Evolutionary conservation across 64 coral and sea anemone species (phyloP).

Genomic region (Pachyseris speciosa): DNA sequence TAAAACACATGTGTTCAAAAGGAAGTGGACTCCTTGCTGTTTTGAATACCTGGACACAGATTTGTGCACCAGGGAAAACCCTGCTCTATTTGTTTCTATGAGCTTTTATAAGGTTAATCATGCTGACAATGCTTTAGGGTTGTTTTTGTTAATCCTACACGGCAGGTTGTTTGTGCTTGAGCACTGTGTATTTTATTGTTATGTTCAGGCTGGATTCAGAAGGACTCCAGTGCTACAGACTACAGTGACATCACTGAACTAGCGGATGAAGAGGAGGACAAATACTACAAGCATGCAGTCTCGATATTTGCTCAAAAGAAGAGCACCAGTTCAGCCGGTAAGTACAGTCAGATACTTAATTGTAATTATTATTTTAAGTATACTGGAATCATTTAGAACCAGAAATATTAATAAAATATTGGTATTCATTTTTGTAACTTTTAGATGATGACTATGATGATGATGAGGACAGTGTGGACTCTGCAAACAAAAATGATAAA

Average conservation of each 20-base stretch:
- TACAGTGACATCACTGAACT: conserved; percentile 96
- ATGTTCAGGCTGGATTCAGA: conserved; percentile 78
- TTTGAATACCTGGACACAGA: no score
- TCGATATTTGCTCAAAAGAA: conserved; percentile 35
- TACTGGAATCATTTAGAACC: no score
- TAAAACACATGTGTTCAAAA: no score
- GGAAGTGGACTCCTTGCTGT: no score
- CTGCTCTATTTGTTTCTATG: no score
- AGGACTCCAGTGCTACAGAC: conserved; percentile 88
- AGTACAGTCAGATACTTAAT: background rate
- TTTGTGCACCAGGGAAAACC: no score
- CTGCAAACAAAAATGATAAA: background rate
- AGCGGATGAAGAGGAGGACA: conserved; percentile 94
- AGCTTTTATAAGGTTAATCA: no score
- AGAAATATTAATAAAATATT: no score
- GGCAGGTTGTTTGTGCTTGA: background rate
- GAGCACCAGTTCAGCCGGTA: background rate
- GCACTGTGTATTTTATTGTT: background rate
- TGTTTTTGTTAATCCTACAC: no score
- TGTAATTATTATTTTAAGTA: background rate
- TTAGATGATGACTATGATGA: conserved; percentile 61
- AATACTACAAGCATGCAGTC: conserved; percentile 55
- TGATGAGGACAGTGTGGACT: background rate
- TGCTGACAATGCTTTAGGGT: no score
- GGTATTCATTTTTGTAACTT: background rate